A percentile compares a stretch with the other conserved stretches of the same genome.
Conservation (phyloP, 2,797 vertebrate species). For the Sternotherus odoratus region DNA sequence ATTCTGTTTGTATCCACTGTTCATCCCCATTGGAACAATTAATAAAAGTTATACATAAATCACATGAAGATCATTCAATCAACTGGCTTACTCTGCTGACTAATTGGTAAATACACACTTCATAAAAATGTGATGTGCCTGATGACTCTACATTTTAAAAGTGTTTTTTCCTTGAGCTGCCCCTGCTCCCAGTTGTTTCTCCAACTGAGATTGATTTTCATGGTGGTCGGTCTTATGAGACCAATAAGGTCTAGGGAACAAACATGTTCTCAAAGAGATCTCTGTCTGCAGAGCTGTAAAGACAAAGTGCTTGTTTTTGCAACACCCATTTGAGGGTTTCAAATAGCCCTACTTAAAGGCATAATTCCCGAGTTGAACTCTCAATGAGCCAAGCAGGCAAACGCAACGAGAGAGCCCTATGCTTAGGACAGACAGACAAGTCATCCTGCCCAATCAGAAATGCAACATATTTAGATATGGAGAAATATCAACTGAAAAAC, state of each 20-base stretch:
- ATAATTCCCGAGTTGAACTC: not conserved
- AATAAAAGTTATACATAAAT: conserved; percentile 81
- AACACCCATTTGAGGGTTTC: not conserved
- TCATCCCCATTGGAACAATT: conserved; percentile 79
- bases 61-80: conserved; percentile 80
- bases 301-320: conserved; percentile 2
- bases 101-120: conserved; percentile 80
- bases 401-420: not conserved
- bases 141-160: conserved; percentile 64
- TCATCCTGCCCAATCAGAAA: not conserved
- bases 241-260: not conserved
- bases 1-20: conserved; percentile 75
- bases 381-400: not conserved
- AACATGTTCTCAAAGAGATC: not conserved
- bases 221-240: not conserved
- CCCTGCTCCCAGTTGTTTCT: conserved; percentile 39
- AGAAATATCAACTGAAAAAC: conserved; percentile 9
- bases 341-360: not conserved
- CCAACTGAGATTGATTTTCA: conserved; percentile 26
- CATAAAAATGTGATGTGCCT: conserved; percentile 68
- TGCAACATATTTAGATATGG: not conserved
- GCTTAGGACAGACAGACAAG: not conserved
- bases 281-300: not conserved
- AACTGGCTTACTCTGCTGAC: conserved; percentile 73
- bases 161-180: conserved; percentile 26